Base-by-base conservation (phyloP, 2,113 vertebrate genomes). In the Phoenicopterus ruber region DNA sequence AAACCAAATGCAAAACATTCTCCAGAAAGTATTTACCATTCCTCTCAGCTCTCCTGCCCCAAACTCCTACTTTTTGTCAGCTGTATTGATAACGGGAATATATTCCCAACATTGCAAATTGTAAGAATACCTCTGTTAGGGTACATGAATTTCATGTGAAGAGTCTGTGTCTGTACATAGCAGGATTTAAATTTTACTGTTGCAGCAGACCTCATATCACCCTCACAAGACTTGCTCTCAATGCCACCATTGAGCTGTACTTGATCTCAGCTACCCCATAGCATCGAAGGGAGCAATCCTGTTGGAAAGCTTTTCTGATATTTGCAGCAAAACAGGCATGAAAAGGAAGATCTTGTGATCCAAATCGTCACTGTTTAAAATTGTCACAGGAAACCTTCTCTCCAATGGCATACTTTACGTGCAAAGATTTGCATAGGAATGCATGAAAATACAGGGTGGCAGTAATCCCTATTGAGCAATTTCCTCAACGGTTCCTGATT, bases 341-440 rank as follows among this genome's bases (percentile, higher is more conserved):
- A 58, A 71, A 40, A 87, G 11, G 42, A 77, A 65, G 32, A 80
- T 34, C 29, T 46, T 63, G 36, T 70, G 26, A 63, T 74, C 50
- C n/a, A 70, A 63, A 69, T 44, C 26, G 47, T 86, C 5, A 1
- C 19, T 36, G 47, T n/a, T 71, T 36, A 74, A 69, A 83, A 55
- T 6, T 24, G 44, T 36, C 47, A 81, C 28, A 84, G 50, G 57
- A 83, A 86, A 59, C 3, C 4, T 28, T 22, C 50, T 46, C 57
- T 83, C 36, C 1, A 1, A 72, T 0, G 0, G 36, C 7, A 58
- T 7, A 44, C 14, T 66, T 36, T n/a, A 65, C 0, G 0, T 16
- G 44, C 3, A 6, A 61, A 82, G 52, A 72, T 73, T 70, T 57
- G 36, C 5, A 13, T 4, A 36, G 38, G 52, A 81, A 92, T 7